These are phyloP conservation scores for Pterocles orientalis DNA, from an alignment of 2,113 vertebrate genomes.

Conservation along the genomic window DNA sequence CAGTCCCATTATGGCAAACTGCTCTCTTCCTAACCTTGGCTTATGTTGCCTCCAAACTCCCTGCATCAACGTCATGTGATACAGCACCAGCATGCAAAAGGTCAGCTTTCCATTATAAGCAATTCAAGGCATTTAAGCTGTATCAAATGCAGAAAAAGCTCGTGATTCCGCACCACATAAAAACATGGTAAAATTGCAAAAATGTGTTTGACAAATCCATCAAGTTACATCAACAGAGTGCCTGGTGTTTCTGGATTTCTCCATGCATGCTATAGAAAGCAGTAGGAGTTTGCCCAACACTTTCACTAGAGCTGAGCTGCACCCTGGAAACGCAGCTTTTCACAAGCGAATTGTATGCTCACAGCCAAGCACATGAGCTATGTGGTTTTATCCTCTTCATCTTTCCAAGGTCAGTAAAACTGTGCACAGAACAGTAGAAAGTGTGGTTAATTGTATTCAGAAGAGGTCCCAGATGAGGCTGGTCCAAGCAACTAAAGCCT, in stretches of 20 bases:
- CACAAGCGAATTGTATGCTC: neutral
- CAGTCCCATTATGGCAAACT: neutral
- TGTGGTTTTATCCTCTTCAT: neutral
- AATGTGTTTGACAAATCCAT: constrained; percentile 35
- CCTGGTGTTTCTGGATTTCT: constrained; percentile 32
- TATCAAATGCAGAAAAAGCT: neutral
- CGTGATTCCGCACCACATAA: neutral
- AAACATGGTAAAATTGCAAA: neutral
- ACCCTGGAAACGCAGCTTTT: neutral
- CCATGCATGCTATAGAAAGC: neutral
- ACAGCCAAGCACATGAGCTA: neutral
- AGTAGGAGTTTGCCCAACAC: constrained; percentile 21
- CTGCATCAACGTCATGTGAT: accelerated
- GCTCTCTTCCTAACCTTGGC: neutral
- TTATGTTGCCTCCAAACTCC: neutral
- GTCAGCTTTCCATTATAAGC: neutral
- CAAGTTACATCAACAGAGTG: neutral
- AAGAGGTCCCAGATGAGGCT: neutral
- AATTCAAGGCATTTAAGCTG: neutral
- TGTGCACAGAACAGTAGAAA: neutral
- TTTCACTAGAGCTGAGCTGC: constrained; percentile 13
- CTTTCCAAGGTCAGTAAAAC: neutral
- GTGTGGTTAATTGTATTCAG: neutral
- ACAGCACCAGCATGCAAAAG: neutral
- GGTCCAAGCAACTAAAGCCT: neutral